Evolutionary conservation across 2,113 vertebrate species (phyloP).

Genomic region (Platanista minor): DNA sequence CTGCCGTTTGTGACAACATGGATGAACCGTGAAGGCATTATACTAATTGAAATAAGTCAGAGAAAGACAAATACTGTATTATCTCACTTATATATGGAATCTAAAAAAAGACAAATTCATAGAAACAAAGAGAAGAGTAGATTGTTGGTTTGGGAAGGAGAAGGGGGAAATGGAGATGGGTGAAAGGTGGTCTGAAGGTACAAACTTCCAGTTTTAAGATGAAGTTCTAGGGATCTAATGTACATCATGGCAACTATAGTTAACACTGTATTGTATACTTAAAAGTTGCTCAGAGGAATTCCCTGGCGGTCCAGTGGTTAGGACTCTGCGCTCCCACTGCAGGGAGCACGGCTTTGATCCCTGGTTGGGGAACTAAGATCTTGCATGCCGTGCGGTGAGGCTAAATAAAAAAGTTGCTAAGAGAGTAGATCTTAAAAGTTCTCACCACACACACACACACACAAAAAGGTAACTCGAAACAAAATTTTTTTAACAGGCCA

Average conservation of each 20-base stretch:
- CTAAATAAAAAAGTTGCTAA: not conserved
- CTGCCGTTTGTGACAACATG: not conserved
- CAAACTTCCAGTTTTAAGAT: not conserved
- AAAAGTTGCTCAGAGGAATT: not conserved
- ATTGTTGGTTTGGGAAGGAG: not conserved
- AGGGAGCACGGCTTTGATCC: too few relatives aligned
- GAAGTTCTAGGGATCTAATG: not conserved
- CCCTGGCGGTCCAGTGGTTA: too few relatives aligned
- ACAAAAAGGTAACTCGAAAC: not conserved
- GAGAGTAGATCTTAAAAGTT: not conserved
- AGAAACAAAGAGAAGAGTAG: not conserved
- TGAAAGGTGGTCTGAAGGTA: not conserved
- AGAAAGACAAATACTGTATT: not conserved
- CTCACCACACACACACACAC: not conserved
- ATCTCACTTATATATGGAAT: not conserved
- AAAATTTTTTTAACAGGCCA: not conserved
- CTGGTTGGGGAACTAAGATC: too few relatives aligned
- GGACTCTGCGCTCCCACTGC: too few relatives aligned
- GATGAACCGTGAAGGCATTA: not conserved
- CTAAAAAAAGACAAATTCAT: not conserved
- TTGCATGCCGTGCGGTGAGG: too few relatives aligned
- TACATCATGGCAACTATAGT: not conserved
- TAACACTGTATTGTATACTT: not conserved
- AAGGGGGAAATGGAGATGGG: not conserved
- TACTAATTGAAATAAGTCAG: not conserved